Percentiles rank a stretch among this genome's conserved stretches.
phyloP scores from a whole-genome alignment of 2,797 vertebrate genomes.

The Nannoperca australis region DNA sequence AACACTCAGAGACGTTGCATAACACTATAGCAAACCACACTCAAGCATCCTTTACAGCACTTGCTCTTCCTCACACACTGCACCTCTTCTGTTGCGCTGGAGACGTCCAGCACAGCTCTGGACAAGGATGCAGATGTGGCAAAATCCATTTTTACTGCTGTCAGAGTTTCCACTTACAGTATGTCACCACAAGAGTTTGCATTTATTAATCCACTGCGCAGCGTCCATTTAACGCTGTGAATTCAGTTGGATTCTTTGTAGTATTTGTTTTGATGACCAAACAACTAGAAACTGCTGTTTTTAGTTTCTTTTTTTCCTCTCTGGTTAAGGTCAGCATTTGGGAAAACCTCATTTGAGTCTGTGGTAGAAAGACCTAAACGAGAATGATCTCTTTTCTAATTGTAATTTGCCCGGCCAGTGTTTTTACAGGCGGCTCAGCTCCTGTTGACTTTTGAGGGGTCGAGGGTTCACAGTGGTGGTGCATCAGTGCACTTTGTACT shows the following conservation, averaged over 20 bases:
- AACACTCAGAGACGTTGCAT: slow-evolving; percentile 84
- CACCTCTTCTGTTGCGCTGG: slow-evolving; percentile 28
- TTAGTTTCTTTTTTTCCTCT: neutral
- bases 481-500: slow-evolving; percentile 46
- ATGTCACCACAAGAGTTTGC: slow-evolving; percentile 24
- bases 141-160: slow-evolving; percentile 31
- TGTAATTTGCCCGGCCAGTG: slow-evolving; percentile 1
- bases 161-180: slow-evolving; percentile 34
- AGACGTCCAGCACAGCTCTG: slow-evolving; percentile 27
- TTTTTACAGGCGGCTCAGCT: slow-evolving; percentile 4
- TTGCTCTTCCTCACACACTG: slow-evolving; percentile 42
- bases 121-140: slow-evolving; percentile 18
- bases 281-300: slow-evolving; percentile 14
- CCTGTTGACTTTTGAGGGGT: slow-evolving; percentile 18
- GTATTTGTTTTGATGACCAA: slow-evolving; percentile 16
- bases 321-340: neutral
- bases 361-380: neutral
- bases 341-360: slow-evolving; percentile 7
- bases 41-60: slow-evolving; percentile 51
- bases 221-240: slow-evolving; percentile 34
- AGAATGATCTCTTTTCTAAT: neutral
- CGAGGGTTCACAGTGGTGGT: neutral
- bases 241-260: neutral
- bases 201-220: slow-evolving; percentile 27
- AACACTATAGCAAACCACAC: slow-evolving; percentile 81